Conservation (phyloP, 2,113 vertebrate species). For the Australoheros scitulus region DNA sequence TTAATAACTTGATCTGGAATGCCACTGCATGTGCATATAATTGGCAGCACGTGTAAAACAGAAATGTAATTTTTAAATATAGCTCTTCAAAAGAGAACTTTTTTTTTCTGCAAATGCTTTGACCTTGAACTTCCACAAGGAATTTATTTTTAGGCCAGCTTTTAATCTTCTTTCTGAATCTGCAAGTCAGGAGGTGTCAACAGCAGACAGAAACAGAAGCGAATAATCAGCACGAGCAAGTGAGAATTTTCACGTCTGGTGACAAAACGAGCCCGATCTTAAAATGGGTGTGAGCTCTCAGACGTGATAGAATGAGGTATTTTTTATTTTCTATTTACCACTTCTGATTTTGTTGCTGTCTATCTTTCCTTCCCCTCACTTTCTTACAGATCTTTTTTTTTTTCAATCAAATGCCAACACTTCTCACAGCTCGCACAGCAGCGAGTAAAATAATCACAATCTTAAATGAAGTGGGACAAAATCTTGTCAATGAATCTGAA, state of each 20-base stretch:
- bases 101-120: slow-evolving; percentile 17
- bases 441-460: slow-evolving; percentile 18
- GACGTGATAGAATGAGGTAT: slow-evolving; percentile 6
- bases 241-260: slow-evolving; percentile 62
- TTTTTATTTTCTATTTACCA: not conserved
- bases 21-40: slow-evolving; percentile 28
- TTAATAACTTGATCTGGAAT: slow-evolving; percentile 57
- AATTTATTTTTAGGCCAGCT: slow-evolving; percentile 61
- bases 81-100: slow-evolving; percentile 28
- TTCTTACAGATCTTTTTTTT: not conserved
- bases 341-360: not conserved
- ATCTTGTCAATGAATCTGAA: slow-evolving; percentile 20
- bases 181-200: slow-evolving; percentile 59
- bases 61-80: slow-evolving; percentile 44
- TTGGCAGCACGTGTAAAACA: slow-evolving; percentile 24
- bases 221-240: slow-evolving; percentile 6
- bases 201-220: slow-evolving; percentile 47
- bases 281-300: slow-evolving; percentile 33
- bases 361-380: not conserved
- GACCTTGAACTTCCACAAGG: slow-evolving; percentile 44
- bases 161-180: slow-evolving; percentile 41
- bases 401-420: slow-evolving; percentile 29
- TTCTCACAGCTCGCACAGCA: slow-evolving; percentile 15
- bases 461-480: slow-evolving; percentile 55
- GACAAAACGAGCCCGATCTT: slow-evolving; percentile 21